A percentile compares a stretch with the other conserved stretches of the same genome.
phyloP scores from a whole-genome alignment of 2,797 vertebrate genomes.

The Neosilurus hyrtlii region DNA sequence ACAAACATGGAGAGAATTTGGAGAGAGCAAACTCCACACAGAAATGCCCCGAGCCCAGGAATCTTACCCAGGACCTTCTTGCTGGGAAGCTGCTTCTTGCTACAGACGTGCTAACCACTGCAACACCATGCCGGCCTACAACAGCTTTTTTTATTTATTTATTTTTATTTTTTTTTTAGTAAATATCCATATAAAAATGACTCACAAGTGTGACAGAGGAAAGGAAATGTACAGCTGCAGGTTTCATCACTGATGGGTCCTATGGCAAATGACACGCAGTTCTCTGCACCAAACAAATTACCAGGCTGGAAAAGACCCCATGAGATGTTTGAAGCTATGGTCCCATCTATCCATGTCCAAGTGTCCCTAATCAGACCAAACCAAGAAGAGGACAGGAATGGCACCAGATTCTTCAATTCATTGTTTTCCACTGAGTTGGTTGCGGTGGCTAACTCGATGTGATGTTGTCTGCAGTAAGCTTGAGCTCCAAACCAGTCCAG shows the following conservation, averaged over 20 bases:
- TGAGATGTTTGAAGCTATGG: slow-evolving; percentile 1
- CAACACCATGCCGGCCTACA: too few species aligned
- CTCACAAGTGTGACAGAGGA: slow-evolving; percentile 13
- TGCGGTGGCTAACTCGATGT: slow-evolving; percentile 22
- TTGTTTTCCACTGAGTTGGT: not conserved
- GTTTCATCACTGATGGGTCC: not conserved
- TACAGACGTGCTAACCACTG: too few species aligned
- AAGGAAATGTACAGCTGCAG: not conserved
- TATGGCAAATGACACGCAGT: not conserved
- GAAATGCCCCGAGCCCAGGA: too few species aligned
- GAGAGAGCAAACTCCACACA: too few species aligned
- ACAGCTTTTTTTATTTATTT: too few species aligned
- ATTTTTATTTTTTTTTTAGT: not conserved
- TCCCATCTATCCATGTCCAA: slow-evolving; percentile 3
- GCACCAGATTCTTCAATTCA: not conserved
- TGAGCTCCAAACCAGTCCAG: slow-evolving; percentile 3
- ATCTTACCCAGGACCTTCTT: too few species aligned
- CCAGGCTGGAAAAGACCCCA: not conserved
- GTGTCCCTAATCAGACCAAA: slow-evolving; percentile 18
- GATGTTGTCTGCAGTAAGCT: not conserved
- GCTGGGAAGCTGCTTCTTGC: too few species aligned
- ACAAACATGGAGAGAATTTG: too few species aligned
- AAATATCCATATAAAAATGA: not conserved
- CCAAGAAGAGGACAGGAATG: not conserved
- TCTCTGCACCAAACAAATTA: not conserved